Base-by-base conservation (phyloP, 2,113 vertebrate species). In the Oreochromis tanganicae region DNA sequence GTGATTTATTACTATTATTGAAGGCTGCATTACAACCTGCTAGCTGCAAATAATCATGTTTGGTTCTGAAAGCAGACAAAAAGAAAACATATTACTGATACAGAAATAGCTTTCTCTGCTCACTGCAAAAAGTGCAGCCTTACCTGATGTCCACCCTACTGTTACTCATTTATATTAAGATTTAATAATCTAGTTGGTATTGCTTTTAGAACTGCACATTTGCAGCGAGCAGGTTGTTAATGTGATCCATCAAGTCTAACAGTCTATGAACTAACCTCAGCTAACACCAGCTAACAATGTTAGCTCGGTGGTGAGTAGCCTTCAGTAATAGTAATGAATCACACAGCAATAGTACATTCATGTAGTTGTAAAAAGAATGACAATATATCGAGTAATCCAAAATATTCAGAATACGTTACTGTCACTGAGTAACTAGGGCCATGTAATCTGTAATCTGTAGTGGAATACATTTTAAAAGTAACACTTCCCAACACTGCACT, bases 311-410 rank as follows among this genome's bases (percentile, higher is more conserved):
- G 27, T 27, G 12, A 57, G 55, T 0, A 57, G 0, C 12, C 55
- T 57, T 57, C 55, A 14, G 24, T 29, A 57, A 57, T 1, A 16
- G 24, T 57, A 57, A 57, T 57, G 29, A 29, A 57, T 29, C 24
- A 27, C 7, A 50, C 16, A 50, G 48, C 48, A 50, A 50, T 19
- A 50, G 48, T 0, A 19, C 48, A 57, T 8, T 57, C 24, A 27
- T 57, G 55, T 27, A 57, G 24, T 57, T 8, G 21, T 1, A 57
- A 57, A 57, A 27, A 2, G 0, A 6, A 8, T 27, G 24, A 57
- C 2, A 57, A 57, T 27, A 27, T 57, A 57, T 14, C 12, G 14
- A 27, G 24, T 57, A 57, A 57, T 57, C 55, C 55, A 57, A 57
- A 57, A 21, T 27, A 5, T 57, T 57, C 55, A 57, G 24, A 57